Evolutionary conservation across 2,797 vertebrate genomes (phyloP).

Genomic region (Schizopygopsis pylzovi): DNA sequence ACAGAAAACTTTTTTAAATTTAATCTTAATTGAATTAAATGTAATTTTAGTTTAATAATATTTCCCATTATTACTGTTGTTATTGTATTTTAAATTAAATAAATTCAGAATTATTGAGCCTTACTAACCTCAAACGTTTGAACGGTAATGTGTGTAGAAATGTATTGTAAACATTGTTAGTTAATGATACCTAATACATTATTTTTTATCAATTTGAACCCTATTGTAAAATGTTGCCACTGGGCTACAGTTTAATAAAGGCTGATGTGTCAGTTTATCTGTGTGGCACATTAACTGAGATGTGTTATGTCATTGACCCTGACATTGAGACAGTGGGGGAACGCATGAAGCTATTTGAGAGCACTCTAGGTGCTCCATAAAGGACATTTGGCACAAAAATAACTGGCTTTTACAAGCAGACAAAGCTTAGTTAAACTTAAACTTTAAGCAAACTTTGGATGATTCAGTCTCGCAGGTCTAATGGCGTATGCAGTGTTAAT

Average conservation of each 20-base stretch:
- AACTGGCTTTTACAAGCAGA: constrained; percentile 34
- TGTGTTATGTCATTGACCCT: constrained; percentile 61
- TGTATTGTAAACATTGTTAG: background rate
- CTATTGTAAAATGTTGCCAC: background rate
- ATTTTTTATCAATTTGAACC: background rate
- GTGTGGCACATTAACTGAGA: constrained; percentile 23
- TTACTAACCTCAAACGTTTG: background rate
- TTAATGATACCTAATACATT: background rate
- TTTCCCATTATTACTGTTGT: background rate
- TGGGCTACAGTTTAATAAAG: background rate
- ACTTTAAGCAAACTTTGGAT: constrained; percentile 54
- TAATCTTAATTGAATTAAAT: too few relatives aligned
- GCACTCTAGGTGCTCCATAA: constrained; percentile 53
- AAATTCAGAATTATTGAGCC: background rate
- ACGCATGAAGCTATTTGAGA: constrained; percentile 62
- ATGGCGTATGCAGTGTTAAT: background rate
- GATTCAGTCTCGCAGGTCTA: constrained; percentile 36
- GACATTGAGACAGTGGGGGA: constrained; percentile 64
- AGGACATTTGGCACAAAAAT: constrained; percentile 56
- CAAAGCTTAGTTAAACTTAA: constrained; percentile 46
- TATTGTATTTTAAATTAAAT: background rate
- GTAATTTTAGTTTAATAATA: background rate
- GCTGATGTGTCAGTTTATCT: constrained; percentile 9
- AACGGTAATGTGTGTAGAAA: background rate
- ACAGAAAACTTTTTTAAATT: background rate